Evolutionary conservation across 2,888 invertebrate species (phyloP), one percentile per base, ranked within the genome.

Genomic region (Zelleria hepariella): DNA sequence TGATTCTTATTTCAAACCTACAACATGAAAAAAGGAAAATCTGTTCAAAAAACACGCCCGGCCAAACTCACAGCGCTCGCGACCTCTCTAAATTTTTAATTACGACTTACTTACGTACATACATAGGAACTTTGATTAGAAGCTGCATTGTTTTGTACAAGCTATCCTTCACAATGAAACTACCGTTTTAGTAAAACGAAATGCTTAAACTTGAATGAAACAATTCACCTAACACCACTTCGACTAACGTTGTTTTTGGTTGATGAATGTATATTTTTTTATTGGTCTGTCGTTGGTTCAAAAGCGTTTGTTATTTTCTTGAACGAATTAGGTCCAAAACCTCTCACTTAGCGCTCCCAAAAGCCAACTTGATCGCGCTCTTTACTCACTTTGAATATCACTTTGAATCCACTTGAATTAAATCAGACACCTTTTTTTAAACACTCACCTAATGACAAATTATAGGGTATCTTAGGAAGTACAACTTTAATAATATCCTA

Each of bases 91-190:
- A 60, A 53, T 72, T 80, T 83, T 84, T 84, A 83, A 82, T 86
- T 88, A 87, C 85, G 78, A 75, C 87, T 87, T 88, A 75, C 87
- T 87, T 88, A 88, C 86, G 86, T 87, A 87, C 86, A 86, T 87
- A 87, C 86, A 88, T 88, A 88, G 88, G 88, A 88, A 88, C 88
- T 88, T 87, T 88, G 76, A 84, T 88, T 85, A 87, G 87, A 88
- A 88, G 88, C 88, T 88, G 88, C 88, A 87, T 84, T 84, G 86
- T 87, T 87, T 42, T 88, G 80, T 87, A 88, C 86, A 88, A 88
- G 87, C 87, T 87, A 87, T 83, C 82, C 83, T 82, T 82, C 87
- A 86, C 86, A 86, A 42, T 84, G 86, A 85, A 83, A 80, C 86
- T 86, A 87, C 83, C 79, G 74, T 83, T 49, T 26, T 53, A 27